Evolutionary conservation across 2,113 vertebrate species (phyloP).

Genomic region (Danio rerio): DNA sequence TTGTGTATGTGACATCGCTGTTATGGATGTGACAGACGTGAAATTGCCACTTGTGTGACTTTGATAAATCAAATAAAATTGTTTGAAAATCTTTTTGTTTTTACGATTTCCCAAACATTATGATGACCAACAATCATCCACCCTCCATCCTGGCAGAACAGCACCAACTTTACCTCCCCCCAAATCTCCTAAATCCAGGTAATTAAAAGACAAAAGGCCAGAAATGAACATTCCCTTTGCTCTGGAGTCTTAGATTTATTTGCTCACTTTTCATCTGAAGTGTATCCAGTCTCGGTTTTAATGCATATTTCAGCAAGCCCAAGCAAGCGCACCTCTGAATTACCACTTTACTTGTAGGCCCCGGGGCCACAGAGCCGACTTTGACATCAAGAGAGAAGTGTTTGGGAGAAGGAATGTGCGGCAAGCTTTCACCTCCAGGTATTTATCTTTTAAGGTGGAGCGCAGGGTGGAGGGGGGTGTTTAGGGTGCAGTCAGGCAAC

Average conservation of each 20-base stretch:
- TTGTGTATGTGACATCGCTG: no score
- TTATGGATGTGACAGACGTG: no score
- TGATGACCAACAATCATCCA: no score
- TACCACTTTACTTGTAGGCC: constrained; percentile 87
- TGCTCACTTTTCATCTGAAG: constrained; percentile 72
- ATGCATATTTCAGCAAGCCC: constrained; percentile 98
- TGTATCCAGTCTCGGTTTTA: constrained; percentile 82
- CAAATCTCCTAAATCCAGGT: constrained; percentile 27
- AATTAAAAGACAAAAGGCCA: constrained; percentile 58
- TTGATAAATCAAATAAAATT: no score
- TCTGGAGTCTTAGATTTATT: constrained; percentile 68
- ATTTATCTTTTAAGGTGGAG: constrained; percentile 87
- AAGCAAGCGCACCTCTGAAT: constrained; percentile 88
- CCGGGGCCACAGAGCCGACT: constrained; percentile 90
- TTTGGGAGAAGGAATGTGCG: constrained; percentile 94
- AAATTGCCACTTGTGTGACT: no score
- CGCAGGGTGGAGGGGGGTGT: constrained; percentile 41
- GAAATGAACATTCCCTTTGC: constrained; percentile 57
- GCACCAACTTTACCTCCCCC: no score
- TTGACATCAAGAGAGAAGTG: constrained; percentile 88
- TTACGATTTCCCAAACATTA: no score
- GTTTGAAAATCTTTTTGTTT: no score
- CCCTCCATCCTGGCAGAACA: no score
- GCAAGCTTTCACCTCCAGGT: constrained; percentile 91
- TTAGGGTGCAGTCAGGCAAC: constrained; percentile 68